A percentile compares a stretch with the other conserved stretches of the same genome.
Evolutionary conservation across 2,113 vertebrate species (phyloP).

Genomic region (Cygnus buccinator): DNA sequence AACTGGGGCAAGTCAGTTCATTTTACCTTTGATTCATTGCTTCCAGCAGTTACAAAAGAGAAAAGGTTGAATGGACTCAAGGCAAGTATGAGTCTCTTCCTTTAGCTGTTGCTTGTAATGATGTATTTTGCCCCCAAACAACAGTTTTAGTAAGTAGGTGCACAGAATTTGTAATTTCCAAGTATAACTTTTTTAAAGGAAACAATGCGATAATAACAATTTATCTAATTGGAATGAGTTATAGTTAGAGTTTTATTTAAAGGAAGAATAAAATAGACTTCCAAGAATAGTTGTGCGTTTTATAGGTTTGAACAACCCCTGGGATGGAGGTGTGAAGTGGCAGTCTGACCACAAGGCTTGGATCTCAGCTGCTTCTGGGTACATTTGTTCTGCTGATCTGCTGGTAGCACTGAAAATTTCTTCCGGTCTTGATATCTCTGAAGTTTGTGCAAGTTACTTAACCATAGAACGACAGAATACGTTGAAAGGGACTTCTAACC

Average conservation of each 20-base stretch:
- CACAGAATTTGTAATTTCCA: background rate
- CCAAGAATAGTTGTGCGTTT: background rate
- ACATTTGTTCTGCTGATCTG: background rate
- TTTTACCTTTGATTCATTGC: conserved; percentile 76
- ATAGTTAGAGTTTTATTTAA: background rate
- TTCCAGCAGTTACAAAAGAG: background rate
- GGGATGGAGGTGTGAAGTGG: background rate
- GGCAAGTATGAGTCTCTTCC: background rate
- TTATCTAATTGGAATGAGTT: background rate
- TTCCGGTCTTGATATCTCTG: background rate
- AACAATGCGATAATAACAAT: background rate
- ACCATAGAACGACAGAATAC: background rate
- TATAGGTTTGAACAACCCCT: background rate
- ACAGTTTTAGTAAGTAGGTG: background rate
- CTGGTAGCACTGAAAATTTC: background rate
- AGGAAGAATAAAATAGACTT: background rate
- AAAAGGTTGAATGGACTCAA: conserved; percentile 23
- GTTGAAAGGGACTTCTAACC: background rate
- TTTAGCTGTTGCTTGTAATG: background rate
- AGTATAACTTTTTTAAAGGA: background rate
- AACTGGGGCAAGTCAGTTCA: conserved; percentile 73
- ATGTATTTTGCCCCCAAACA: background rate
- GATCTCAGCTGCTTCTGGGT: background rate
- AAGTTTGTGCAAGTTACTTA: background rate
- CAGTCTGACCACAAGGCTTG: background rate